These are phyloP conservation scores for Mylabris phalerata DNA, from an alignment of 1,140 invertebrate species.

Conservation along the genomic window DNA sequence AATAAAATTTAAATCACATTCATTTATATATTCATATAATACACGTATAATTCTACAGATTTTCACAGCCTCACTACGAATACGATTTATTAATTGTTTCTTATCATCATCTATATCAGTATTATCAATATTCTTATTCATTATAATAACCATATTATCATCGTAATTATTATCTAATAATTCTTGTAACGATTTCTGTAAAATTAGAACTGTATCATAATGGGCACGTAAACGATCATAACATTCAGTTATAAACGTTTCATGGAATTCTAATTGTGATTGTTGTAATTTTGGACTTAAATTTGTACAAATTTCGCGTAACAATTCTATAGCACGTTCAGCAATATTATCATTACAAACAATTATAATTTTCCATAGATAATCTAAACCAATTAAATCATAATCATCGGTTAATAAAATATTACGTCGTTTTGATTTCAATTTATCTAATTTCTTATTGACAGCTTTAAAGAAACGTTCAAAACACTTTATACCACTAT, in stretches of 20 bases:
- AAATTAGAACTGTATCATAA: constrained; percentile 62
- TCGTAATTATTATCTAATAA: too few species aligned
- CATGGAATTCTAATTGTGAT: constrained; percentile 73
- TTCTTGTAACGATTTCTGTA: constrained; percentile 39
- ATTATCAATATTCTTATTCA: background rate
- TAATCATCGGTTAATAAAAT: constrained; percentile 75
- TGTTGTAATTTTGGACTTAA: constrained; percentile 77
- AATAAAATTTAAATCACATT: constrained; percentile 89
- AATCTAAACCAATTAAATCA: constrained; percentile 92
- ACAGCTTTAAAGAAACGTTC: constrained; percentile 96
- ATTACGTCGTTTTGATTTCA: constrained; percentile 76
- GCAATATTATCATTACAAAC: constrained; percentile 88
- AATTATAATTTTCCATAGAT: constrained; percentile 90
- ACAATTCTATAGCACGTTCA: constrained; percentile 79
- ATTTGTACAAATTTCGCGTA: constrained; percentile 92
- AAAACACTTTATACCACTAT: constrained; percentile 92
- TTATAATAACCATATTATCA: too few species aligned
- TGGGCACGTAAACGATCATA: constrained; percentile 81
- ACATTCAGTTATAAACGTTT: constrained; percentile 84
- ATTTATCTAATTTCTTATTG: constrained; percentile 90
- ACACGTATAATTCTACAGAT: constrained; percentile 93
- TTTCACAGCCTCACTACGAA: constrained; percentile 70
- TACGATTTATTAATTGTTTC: constrained; percentile 44
- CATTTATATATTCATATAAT: constrained; percentile 89
- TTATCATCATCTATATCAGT: constrained; percentile 35